Percentiles rank a stretch among this genome's conserved stretches.
Conservation (phyloP, 1,140 invertebrate species). For the Drosophila auraria region DNA sequence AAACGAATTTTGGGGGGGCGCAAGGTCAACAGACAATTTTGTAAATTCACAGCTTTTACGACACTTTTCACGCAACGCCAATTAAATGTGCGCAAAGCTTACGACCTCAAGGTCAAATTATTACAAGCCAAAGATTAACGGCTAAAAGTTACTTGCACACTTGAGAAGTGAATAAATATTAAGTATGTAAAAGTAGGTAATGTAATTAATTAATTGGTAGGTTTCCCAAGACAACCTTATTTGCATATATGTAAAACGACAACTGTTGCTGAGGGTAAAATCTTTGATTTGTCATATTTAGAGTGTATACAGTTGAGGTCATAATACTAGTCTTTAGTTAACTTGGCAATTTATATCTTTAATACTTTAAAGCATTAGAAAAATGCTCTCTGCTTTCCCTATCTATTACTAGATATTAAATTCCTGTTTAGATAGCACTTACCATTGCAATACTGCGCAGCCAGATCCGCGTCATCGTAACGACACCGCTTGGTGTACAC, state of each 20-base stretch:
- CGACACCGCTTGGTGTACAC: conserved; percentile 75
- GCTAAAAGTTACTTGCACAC: conserved; percentile 10
- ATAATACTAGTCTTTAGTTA: too few species aligned
- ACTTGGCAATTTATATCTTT: too few species aligned
- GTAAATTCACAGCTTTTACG: conserved; percentile 46
- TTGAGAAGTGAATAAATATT: conserved; percentile 1
- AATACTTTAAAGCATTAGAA: too few species aligned
- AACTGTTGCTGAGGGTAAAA: too few species aligned
- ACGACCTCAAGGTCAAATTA: conserved; percentile 52
- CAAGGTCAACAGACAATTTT: conserved; percentile 35
- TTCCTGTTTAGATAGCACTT: conserved; percentile 24
- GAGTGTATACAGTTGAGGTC: too few species aligned
- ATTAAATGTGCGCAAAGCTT: conserved; percentile 33
- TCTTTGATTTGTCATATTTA: too few species aligned
- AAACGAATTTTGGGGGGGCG: conserved; percentile 1
- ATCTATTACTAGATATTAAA: not conserved
- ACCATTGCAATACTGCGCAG: conserved; percentile 82
- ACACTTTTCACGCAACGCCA: conserved; percentile 57
- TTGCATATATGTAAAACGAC: not conserved
- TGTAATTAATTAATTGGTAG: not conserved
- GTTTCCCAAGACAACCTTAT: not conserved
- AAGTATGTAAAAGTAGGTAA: not conserved
- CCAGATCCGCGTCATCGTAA: conserved; percentile 72
- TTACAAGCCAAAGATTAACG: conserved; percentile 50
- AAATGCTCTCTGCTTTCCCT: too few species aligned